phyloP scores from a whole-genome alignment of 2,888 invertebrate genomes.

The Drosophila antonietae region DNA sequence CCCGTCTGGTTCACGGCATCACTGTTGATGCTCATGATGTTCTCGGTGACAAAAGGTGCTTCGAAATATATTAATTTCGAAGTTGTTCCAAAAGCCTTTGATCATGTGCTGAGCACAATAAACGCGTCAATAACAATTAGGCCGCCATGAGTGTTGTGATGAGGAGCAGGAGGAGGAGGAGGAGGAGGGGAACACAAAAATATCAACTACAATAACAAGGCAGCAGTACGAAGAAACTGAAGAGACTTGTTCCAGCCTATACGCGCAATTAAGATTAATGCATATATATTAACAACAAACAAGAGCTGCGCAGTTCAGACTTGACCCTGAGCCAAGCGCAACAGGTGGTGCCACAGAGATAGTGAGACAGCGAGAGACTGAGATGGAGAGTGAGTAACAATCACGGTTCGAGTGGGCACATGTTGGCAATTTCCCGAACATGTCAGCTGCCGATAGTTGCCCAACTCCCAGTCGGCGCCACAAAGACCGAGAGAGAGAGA shows the following conservation, averaged over 20 bases:
- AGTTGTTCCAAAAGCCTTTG: background rate
- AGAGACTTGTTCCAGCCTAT: background rate
- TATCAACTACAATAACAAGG: constrained; percentile 4
- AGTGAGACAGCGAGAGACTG: constrained; percentile 11
- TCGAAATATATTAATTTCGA: constrained; percentile 7
- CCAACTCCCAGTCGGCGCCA: constrained; percentile 26
- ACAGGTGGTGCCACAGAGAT: constrained; percentile 57
- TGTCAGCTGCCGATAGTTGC: constrained; percentile 49
- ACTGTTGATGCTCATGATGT: constrained; percentile 39
- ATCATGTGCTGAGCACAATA: background rate
- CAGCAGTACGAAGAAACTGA: background rate
- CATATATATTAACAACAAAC: constrained; percentile 43
- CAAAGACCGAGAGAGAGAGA: constrained; percentile 34
- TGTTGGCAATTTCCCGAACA: constrained; percentile 51
- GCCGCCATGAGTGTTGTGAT: background rate
- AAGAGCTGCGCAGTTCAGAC: constrained; percentile 53
- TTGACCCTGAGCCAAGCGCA: constrained; percentile 68
- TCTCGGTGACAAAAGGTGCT: constrained; percentile 32
- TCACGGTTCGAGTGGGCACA: constrained; percentile 28
- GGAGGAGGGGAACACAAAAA: background rate
- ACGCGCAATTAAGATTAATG: constrained; percentile 32
- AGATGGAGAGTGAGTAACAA: background rate
- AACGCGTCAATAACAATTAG: background rate
- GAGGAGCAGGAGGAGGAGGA: background rate
- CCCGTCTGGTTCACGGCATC: constrained; percentile 53